These are phyloP conservation scores for Bufo bufo DNA, from an alignment of 2,113 vertebrate genomes.

Conservation along the genomic window DNA sequence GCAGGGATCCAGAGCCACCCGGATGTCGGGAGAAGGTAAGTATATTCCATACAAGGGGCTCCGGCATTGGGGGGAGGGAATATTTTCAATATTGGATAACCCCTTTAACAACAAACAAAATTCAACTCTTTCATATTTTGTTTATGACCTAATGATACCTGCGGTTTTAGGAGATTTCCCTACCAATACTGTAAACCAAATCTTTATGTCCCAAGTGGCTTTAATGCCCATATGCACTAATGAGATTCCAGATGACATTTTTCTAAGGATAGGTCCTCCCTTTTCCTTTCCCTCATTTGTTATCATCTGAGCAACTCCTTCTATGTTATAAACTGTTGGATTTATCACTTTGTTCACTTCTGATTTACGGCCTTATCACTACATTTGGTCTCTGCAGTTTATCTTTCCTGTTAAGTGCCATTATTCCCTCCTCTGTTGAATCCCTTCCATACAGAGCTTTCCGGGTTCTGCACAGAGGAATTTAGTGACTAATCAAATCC, in stretches of 20 bases:
- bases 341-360: not conserved
- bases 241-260: not conserved
- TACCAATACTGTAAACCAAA: too few species aligned
- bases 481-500: conserved; percentile 27
- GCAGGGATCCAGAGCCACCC: too few species aligned
- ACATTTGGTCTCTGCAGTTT: not conserved
- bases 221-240: too few species aligned
- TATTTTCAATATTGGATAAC: too few species aligned
- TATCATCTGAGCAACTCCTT: not conserved
- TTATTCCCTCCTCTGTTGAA: not conserved
- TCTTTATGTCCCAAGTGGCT: too few species aligned
- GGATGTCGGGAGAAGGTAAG: too few species aligned
- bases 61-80: too few species aligned
- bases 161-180: too few species aligned
- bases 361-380: conserved; percentile 4
- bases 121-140: too few species aligned
- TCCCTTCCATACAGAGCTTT: conserved; percentile 5
- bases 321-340: not conserved
- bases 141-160: too few species aligned
- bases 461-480: conserved; percentile 1
- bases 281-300: not conserved
- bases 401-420: not conserved
- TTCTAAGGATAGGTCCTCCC: not conserved
- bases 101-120: too few species aligned
- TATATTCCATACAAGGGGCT: too few species aligned